Evolutionary conservation across 2,797 vertebrate species (phyloP).

Genomic region (Telmatherina bonti): DNA sequence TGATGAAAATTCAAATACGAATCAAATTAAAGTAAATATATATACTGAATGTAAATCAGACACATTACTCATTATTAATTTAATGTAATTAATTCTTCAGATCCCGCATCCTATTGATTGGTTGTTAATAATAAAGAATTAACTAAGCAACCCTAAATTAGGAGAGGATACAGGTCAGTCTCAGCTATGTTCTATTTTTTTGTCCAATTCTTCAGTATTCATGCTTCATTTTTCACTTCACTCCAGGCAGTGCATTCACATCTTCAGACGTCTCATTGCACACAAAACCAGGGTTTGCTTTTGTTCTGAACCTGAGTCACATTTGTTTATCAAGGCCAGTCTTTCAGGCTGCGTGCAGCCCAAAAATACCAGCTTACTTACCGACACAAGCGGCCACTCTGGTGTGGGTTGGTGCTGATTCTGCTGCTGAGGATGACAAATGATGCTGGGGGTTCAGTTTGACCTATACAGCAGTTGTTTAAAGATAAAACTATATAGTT

Average conservation of each 20-base stretch:
- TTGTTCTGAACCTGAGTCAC: conserved; percentile 26
- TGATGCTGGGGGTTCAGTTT: background rate
- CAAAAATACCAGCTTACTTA: conserved; percentile 26
- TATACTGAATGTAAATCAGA: too few species aligned
- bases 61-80: too few species aligned
- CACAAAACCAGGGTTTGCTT: conserved; percentile 1
- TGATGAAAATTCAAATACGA: too few species aligned
- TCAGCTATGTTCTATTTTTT: too few species aligned
- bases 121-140: too few species aligned
- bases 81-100: too few species aligned
- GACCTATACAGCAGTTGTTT: background rate
- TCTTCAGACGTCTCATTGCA: background rate
- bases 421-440: conserved; percentile 5
- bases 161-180: too few species aligned
- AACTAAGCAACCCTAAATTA: too few species aligned
- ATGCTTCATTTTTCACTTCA: background rate
- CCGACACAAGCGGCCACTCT: conserved; percentile 4
- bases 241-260: background rate
- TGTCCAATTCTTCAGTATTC: background rate
- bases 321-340: conserved; percentile 20
- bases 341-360: conserved; percentile 12
- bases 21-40: too few species aligned
- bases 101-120: too few species aligned
- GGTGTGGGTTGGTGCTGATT: conserved; percentile 23
- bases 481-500: background rate